A percentile compares a stretch with the other conserved stretches of the same genome.
phyloP scores from a whole-genome alignment of 2,113 vertebrate species.

The Mirounga angustirostris region DNA sequence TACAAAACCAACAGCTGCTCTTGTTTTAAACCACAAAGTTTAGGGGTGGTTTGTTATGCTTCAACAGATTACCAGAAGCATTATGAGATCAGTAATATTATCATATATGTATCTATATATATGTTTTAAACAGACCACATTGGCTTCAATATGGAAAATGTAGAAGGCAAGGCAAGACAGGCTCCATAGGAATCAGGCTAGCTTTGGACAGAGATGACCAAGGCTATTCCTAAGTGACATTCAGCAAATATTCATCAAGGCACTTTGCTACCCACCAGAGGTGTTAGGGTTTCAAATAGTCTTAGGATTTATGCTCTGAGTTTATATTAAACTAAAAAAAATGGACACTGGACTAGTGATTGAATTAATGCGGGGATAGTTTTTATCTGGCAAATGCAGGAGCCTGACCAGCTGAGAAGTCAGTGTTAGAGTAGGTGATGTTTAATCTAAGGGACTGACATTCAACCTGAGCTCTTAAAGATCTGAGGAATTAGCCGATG shows the following conservation, averaged over 20 bases:
- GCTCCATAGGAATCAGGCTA: background rate
- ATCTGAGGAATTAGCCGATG: background rate
- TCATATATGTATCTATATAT: background rate
- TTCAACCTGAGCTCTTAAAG: background rate
- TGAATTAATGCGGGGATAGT: background rate
- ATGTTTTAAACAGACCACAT: background rate
- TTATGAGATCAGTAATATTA: background rate
- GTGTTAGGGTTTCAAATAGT: rapidly evolving
- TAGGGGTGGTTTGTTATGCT: background rate
- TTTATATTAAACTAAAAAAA: background rate
- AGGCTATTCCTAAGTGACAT: rapidly evolving
- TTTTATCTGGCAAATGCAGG: too few relatives aligned
- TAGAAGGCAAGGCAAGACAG: background rate
- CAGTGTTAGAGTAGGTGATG: background rate
- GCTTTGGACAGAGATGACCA: background rate
- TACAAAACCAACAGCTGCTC: background rate
- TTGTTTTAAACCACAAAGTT: background rate
- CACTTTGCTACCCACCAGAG: too few relatives aligned
- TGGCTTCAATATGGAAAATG: background rate
- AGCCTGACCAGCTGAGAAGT: background rate
- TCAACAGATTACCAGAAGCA: background rate
- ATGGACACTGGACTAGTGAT: background rate
- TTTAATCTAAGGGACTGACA: background rate
- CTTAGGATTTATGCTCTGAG: background rate
- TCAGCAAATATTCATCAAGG: too few relatives aligned